phyloP scores from a whole-genome alignment of 2,888 invertebrate genomes.

The Linyphia triangularis region DNA sequence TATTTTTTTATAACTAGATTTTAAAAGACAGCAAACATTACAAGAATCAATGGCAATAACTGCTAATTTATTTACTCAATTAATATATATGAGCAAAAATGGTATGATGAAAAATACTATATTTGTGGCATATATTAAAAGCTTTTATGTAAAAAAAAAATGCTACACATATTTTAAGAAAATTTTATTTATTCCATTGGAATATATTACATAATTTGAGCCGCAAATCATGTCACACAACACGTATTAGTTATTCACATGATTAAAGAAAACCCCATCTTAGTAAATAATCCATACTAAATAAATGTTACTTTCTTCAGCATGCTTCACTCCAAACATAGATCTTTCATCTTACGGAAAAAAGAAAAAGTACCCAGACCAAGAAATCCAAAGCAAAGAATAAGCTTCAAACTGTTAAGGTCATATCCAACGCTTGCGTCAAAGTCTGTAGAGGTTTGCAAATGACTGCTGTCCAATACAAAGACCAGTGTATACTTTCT shows the following conservation, averaged over 20 bases:
- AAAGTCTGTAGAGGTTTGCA: constrained; percentile 39
- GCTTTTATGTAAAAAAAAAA: neutral
- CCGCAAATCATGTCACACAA: constrained; percentile 70
- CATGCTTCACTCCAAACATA: constrained; percentile 44
- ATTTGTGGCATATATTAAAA: neutral
- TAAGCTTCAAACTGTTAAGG: constrained; percentile 53
- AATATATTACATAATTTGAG: constrained; percentile 73
- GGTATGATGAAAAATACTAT: no score
- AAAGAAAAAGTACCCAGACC: constrained; percentile 49
- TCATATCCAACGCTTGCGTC: constrained; percentile 8
- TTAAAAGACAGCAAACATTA: no score
- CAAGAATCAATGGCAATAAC: no score
- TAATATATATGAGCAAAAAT: no score
- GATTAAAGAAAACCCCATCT: constrained; percentile 12
- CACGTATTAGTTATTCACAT: constrained; percentile 69
- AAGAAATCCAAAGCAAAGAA: constrained; percentile 48
- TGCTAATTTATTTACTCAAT: no score
- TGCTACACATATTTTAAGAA: constrained; percentile 12
- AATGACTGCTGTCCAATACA: constrained; percentile 66
- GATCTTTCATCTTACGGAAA: constrained; percentile 27
- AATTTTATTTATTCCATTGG: constrained; percentile 72
- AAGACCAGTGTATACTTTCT: constrained; percentile 34
- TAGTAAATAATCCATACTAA: constrained; percentile 31
- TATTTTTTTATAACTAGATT: no score
- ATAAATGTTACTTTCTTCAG: constrained; percentile 46